Evolutionary conservation across 2,888 invertebrate species (phyloP), one percentile per base, ranked within the genome.

Genomic region (Caenorhabditis virilis): DNA sequence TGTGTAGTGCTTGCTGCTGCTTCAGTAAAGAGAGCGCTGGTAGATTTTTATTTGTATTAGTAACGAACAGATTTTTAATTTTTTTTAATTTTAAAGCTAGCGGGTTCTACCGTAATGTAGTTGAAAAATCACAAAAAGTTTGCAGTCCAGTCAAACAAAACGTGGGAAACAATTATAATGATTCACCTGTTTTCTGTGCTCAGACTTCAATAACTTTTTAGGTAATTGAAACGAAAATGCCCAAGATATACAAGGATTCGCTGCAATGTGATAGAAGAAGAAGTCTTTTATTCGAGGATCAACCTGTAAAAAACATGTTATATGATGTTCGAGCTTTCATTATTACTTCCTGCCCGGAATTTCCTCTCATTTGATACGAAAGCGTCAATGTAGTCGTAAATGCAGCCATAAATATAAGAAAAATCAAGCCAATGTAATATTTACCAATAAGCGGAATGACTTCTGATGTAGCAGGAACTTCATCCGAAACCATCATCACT

Each of bases 371-470:
- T 41, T 80, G 80, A 55, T 74, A 78, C 35, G 75, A 70, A 4
- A 80, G 58, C 5, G 80, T 80, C 11, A 80, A 53, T 7, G 80
- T 80, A 13, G 80, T 80, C 1, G 77, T 77, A 61, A 78, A 79
- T 13, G 80, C 78, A 4, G 80, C 78, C 47, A 71, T 66, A 58
- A 80, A 80, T 16, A 80, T 78, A 33, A 80, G 65, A 49, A 80
- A 79, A 42, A 80, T 79, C 26, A 80, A 63, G 2, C 80, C 80
- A 49, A 80, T 78, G 59, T 80, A 80, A 62, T 78, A 80, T 54
- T 79, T 77, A 39, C 78, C 81, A 26, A 81, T 79, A 6, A 81
- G 47, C 2, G 81, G 81, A 23, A 81, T 77, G 43, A 79, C 78
- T 67, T 81, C 79, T 6, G 76, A 76, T 0, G 80, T 81, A 1